A percentile compares a stretch with the other conserved stretches of the same genome.
These are phyloP conservation scores for Agrypnia vestita DNA, from an alignment of 1,140 invertebrate genomes.

Conservation along the genomic window DNA sequence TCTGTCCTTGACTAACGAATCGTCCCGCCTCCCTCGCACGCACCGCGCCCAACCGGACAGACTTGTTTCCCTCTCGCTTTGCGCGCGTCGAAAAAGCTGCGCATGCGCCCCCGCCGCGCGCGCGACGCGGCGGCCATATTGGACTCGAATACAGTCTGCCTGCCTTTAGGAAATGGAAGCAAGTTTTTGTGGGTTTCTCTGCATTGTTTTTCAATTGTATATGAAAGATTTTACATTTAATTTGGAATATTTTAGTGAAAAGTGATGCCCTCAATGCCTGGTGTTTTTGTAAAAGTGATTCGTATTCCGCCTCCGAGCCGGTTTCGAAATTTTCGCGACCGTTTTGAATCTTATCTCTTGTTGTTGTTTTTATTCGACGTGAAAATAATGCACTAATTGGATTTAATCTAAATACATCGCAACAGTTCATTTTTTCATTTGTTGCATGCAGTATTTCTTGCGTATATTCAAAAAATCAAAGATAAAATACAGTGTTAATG, in stretches of 20 bases:
- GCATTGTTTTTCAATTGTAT: conserved; percentile 42
- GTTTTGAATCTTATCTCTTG: no score
- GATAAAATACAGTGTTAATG: no score
- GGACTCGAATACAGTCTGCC: conserved; percentile 17
- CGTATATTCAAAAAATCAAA: no score
- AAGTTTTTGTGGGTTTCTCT: conserved; percentile 50
- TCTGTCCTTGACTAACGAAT: conserved; percentile 30
- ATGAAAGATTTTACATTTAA: conserved; percentile 39
- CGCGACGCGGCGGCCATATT: conserved; percentile 45
- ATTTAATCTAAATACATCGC: no score
- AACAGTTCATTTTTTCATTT: no score
- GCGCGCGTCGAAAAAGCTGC: conserved; percentile 34
- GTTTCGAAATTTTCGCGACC: conserved; percentile 8
- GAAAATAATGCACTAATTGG: no score
- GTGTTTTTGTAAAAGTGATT: conserved; percentile 37
- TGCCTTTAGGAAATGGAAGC: conserved; percentile 34
- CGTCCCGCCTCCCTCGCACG: conserved; percentile 18
- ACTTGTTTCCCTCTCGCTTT: conserved; percentile 20
- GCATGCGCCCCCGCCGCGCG: conserved; percentile 42
- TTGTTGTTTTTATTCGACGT: no score
- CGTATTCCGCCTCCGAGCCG: background rate
- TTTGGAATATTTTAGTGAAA: conserved; percentile 48
- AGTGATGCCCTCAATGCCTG: conserved; percentile 35
- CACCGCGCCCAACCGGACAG: background rate
- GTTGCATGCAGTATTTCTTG: no score